Evolutionary conservation across 1,140 invertebrate species (phyloP), one percentile per base, ranked within the genome.

Genomic region (Drosophila saltans): DNA sequence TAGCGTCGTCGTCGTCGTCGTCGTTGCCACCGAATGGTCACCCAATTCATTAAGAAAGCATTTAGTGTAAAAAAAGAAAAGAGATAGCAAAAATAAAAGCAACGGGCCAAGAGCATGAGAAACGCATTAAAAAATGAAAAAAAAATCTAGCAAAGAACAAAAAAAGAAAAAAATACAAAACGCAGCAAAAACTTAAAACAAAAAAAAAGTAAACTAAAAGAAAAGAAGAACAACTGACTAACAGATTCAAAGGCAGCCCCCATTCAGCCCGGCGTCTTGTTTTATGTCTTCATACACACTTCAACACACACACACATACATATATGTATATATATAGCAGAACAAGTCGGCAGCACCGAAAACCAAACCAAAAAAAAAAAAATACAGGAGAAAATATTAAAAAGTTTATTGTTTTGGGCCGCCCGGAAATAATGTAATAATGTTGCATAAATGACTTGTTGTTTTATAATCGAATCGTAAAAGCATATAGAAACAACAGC

Each of bases 351-450:
- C 57, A 76, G 66, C 26, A 57, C 33, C 56, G 28, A 58, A 58
- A 28, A 36, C 3, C 33, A 36, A 36, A 36, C 33, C 33, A 36
- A 36, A 57, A 57, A 73, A 57, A 33, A 73, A 75, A 41, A 43
- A 43, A 52, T 52, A 52, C 21, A 26, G 45, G 9, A 52, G 45
- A 52, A 52, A 52, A 52, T 52, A 52, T 52, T 60, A 61, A 77
- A 80, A 89, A 81, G 57, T 88, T 89, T 81, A 84, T 89, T 81
- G 77, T 89, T 84, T 88, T 68, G 55, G 40, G 60, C 60, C 56
- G 73, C 69, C 77, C 84, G 84, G 83, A 88, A 83, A 88, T 89
- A 88, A 89, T 78, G 84, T 88, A 89, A 89, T 88, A 89, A 78
- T 83, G 80, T 88, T 83, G 80, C 77, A 88, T 89, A 78, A 88